These are phyloP conservation scores for Phyllotis vaccarum DNA, from an alignment of 2,797 vertebrate genomes.

Conservation along the genomic window DNA sequence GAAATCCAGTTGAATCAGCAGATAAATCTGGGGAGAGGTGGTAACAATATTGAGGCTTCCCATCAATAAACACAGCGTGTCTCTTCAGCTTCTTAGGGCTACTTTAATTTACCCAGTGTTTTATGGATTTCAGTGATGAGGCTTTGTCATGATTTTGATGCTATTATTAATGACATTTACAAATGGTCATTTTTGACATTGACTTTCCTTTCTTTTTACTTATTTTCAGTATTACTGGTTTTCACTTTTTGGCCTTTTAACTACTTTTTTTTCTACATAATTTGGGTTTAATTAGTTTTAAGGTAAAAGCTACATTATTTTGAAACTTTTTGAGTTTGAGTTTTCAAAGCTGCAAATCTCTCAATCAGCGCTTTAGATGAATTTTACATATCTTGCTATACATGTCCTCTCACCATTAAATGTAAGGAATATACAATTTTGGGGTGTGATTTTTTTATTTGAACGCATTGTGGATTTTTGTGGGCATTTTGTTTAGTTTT, in stretches of 20 bases:
- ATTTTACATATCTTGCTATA: background rate
- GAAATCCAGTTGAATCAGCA: background rate
- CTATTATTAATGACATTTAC: slow-evolving; percentile 6
- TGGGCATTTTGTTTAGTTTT: slow-evolving; percentile 23
- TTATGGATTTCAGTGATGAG: background rate
- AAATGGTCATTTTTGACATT: background rate
- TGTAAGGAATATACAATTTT: background rate
- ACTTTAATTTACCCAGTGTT: background rate
- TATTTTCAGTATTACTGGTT: background rate
- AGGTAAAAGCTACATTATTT: background rate
- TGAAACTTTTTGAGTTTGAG: background rate
- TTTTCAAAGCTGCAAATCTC: slow-evolving; percentile 3
- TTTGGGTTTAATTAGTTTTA: background rate
- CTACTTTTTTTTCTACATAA: background rate
- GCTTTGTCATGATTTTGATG: background rate
- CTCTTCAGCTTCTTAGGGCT: background rate
- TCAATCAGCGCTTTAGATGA: background rate
- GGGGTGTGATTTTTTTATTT: background rate
- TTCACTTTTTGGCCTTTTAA: background rate
- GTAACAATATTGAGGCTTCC: background rate
- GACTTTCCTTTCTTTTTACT: background rate
- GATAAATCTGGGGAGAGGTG: background rate
- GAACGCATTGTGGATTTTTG: background rate
- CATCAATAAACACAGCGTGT: background rate
- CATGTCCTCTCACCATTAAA: slow-evolving; percentile 9